These are phyloP conservation scores for Acromyrmex charruanus DNA, from an alignment of 1,140 invertebrate genomes.

Conservation along the genomic window DNA sequence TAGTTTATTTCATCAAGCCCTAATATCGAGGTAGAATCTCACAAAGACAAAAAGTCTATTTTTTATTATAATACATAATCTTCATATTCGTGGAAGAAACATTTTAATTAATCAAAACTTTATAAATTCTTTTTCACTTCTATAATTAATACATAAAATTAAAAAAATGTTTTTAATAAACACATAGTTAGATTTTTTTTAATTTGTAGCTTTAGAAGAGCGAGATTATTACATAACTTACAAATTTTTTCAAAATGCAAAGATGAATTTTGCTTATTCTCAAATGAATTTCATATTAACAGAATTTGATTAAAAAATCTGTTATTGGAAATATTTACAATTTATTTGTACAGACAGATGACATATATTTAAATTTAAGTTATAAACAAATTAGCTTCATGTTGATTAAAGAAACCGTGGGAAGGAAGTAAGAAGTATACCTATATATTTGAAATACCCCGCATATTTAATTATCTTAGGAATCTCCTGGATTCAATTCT, in stretches of 20 bases:
- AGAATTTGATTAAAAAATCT: not conserved
- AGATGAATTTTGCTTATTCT: not conserved
- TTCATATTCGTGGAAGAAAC: not conserved
- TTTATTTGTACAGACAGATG: not conserved
- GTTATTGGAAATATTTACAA: not conserved
- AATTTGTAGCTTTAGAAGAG: not conserved
- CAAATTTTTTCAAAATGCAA: not conserved
- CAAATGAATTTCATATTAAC: not conserved
- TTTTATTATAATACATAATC: not conserved
- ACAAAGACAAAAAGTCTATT: not conserved
- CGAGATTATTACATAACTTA: not conserved
- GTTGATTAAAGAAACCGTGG: not conserved
- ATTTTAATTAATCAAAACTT: not conserved
- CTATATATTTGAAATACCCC: not conserved
- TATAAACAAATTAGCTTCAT: not conserved
- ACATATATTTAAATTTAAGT: not conserved
- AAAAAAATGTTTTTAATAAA: not conserved
- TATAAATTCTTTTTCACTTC: not conserved
- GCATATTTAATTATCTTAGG: slow-evolving; percentile 26
- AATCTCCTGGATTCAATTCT: slow-evolving; percentile 12
- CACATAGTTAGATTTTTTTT: not conserved
- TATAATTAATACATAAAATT: not conserved
- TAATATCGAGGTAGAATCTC: not conserved
- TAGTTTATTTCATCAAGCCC: not conserved
- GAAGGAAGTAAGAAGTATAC: not conserved